Base-by-base conservation (phyloP, 1,140 invertebrate species). In the Leguminivora glycinivorella region DNA sequence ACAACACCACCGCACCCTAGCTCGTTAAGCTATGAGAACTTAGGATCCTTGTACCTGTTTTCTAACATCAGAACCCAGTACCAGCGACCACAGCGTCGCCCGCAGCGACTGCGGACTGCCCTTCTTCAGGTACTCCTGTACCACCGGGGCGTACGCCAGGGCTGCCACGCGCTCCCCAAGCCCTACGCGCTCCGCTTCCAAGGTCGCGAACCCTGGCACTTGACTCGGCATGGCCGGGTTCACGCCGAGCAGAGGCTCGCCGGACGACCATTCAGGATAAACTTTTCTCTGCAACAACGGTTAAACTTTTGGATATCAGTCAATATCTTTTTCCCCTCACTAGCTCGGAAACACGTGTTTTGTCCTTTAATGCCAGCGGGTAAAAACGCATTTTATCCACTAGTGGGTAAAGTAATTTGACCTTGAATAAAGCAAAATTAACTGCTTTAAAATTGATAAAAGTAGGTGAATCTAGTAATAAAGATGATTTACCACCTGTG, bases 51-150 rank as follows among this genome's bases (percentile, higher is more conserved):
- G 76, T 91, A 95, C 95, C 84, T 94, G 93, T 43, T 93, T 87
- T 77, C 94, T 94, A 5, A 96, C 89, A 68, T 95, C 93, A 0
- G 96, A 94, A 40, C 96, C 96, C 22, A 98, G 92, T 14, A 98
- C 95, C 72, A 97, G 94, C 1, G 95, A 93, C 97, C 97, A 98
- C 1, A 98, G 89, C 76, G 92, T 94, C 0, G 95, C 95, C 56
- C 97, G 89, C 1, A 97, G 88, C 71, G 95, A 95, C 73, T 95
- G 93, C 0, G 97, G 97, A 78, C 96, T 96, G 1, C 97, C 97
- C 75, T 94, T 95, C 92, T 98, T 98, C 1, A 97, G 90, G 92
- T 95, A 98, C 90, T 98, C 97, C 88, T 96, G 95, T 68, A 94
- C 94, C 6, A 96, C 92, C 0, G 95, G 95, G 0, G 95, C 95